phyloP scores from a whole-genome alignment of 1,140 invertebrate genomes.

The Drosophila lacertosa region DNA sequence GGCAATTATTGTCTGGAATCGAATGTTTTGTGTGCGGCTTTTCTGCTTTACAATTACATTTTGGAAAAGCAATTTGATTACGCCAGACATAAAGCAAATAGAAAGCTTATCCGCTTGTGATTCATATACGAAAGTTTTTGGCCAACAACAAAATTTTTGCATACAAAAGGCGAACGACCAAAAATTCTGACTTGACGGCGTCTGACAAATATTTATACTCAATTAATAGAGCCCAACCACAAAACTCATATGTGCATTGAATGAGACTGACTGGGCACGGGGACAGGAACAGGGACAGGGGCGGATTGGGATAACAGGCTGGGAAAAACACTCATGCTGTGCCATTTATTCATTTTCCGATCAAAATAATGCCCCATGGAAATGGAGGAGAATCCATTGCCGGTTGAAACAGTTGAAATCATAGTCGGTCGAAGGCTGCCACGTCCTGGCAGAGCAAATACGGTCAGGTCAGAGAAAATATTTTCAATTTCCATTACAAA shows the following conservation, averaged over 20 bases:
- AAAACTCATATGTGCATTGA: constrained; percentile 50
- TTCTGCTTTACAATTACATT: constrained; percentile 3
- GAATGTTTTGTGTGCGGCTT: background rate
- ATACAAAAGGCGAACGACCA: background rate
- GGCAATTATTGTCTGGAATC: background rate
- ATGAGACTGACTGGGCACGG: background rate
- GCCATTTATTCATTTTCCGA: constrained; percentile 65
- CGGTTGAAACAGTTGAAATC: constrained; percentile 55
- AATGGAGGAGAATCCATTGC: constrained; percentile 47
- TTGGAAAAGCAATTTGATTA: constrained; percentile 21
- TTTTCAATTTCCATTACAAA: constrained; percentile 82
- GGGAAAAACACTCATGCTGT: constrained; percentile 23
- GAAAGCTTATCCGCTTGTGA: constrained; percentile 1
- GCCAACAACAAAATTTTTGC: constrained; percentile 6
- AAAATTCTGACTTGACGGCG: constrained; percentile 43
- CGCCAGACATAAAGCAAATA: background rate
- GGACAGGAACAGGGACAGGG: background rate
- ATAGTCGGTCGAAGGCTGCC: constrained; percentile 21
- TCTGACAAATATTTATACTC: constrained; percentile 74
- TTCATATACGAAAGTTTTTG: background rate
- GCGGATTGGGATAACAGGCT: too few species aligned
- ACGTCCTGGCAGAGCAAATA: constrained; percentile 47
- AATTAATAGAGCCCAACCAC: constrained; percentile 67
- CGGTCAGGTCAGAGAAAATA: constrained; percentile 63
- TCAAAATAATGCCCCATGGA: constrained; percentile 71